phyloP scores from a whole-genome alignment of 2,113 vertebrate genomes.

The Orycteropus afer region DNA sequence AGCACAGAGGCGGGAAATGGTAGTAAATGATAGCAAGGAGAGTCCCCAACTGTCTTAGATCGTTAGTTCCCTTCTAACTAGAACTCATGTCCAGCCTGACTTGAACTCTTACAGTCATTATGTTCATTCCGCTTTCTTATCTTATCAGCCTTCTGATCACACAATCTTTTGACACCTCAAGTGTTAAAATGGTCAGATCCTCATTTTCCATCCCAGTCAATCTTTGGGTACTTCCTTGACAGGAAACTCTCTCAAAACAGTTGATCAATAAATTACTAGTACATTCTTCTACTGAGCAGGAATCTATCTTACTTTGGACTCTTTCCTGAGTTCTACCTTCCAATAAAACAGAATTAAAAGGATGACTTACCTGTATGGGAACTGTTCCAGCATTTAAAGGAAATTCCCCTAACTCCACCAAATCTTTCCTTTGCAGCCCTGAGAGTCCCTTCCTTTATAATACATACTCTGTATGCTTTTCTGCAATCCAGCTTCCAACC shows the following conservation, averaged over 20 bases:
- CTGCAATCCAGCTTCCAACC: background rate
- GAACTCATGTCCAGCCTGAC: background rate
- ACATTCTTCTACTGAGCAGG: background rate
- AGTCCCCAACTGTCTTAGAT: background rate
- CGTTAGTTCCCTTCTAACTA: background rate
- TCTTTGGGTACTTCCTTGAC: background rate
- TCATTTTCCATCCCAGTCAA: background rate
- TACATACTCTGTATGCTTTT: background rate
- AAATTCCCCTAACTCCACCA: background rate
- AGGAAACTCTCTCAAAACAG: background rate
- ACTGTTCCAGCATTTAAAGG: background rate
- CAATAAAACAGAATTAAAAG: background rate
- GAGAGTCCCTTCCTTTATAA: background rate
- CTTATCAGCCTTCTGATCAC: background rate
- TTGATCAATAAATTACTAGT: background rate
- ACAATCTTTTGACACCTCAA: background rate
- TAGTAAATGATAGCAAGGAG: fast-evolving
- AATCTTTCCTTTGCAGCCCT: background rate
- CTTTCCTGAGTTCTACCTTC: background rate
- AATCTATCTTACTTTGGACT: background rate
- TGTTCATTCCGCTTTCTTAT: background rate
- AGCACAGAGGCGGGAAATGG: background rate
- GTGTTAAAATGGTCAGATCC: background rate
- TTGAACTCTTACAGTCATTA: background rate
- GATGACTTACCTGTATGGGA: background rate